Percentiles rank a stretch among this genome's conserved stretches.
Conservation (phyloP, 2,113 vertebrate species). For the Sterrhoptilus dennistouni region DNA sequence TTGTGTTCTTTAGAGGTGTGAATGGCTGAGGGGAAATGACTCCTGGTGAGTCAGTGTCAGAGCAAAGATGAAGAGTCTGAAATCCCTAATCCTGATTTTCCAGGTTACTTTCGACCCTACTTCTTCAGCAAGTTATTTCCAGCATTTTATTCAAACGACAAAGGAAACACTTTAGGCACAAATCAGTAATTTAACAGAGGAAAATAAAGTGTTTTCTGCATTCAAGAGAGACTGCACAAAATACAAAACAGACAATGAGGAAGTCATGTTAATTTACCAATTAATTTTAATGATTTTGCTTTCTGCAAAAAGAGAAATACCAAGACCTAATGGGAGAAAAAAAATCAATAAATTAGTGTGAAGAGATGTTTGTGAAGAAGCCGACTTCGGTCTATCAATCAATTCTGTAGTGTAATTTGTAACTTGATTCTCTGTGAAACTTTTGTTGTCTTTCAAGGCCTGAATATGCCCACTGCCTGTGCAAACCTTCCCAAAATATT, state of each 20-base stretch:
- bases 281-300: neutral
- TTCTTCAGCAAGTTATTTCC: neutral
- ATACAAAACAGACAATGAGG: neutral
- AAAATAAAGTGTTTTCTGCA: neutral
- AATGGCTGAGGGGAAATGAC: neutral
- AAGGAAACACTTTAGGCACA: neutral
- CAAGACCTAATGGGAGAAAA: neutral
- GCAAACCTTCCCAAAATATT: neutral
- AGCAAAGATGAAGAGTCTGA: neutral
- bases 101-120: neutral
- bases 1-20: fast-evolving
- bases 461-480: neutral
- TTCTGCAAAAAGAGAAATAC: neutral
- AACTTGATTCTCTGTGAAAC: neutral
- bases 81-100: neutral
- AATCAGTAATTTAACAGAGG: neutral
- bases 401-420: neutral
- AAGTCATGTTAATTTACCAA: neutral
- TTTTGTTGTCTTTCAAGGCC: neutral
- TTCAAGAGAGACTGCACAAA: neutral
- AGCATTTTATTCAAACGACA: neutral
- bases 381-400: neutral
- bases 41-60: neutral
- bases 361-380: neutral
- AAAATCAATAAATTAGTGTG: neutral